A percentile compares a stretch with the other conserved stretches of the same genome.
Conservation (phyloP, 2,888 invertebrate species). For the Xylophagus ater region DNA sequence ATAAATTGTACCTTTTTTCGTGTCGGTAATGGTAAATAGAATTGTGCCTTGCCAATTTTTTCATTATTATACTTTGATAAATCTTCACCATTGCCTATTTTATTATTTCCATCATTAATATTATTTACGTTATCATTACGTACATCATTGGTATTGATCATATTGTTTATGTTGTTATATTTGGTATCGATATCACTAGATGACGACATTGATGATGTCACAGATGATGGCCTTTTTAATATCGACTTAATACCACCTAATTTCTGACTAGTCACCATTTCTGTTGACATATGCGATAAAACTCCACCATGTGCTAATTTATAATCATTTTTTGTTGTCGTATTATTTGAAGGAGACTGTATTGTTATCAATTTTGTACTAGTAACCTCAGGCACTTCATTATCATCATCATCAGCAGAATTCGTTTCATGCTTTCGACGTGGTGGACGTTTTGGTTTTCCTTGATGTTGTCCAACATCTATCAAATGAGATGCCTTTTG, state of each 20-base stretch:
- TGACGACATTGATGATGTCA: slow-evolving; percentile 35
- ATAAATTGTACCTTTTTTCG: slow-evolving; percentile 63
- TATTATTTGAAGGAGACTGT: not conserved
- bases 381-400: slow-evolving; percentile 2
- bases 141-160: slow-evolving; percentile 10
- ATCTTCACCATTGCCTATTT: slow-evolving; percentile 19
- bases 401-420: slow-evolving; percentile 7
- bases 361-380: not conserved
- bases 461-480: no score
- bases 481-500: no score
- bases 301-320: not conserved
- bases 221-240: slow-evolving; percentile 43
- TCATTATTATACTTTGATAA: slow-evolving; percentile 25
- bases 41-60: slow-evolving; percentile 37
- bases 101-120: slow-evolving; percentile 10
- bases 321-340: not conserved
- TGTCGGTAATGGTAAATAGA: slow-evolving; percentile 52
- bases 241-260: slow-evolving; percentile 44
- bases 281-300: not conserved
- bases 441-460: slow-evolving; percentile 33
- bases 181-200: slow-evolving; percentile 30
- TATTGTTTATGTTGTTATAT: slow-evolving; percentile 21
- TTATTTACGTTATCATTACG: slow-evolving; percentile 8
- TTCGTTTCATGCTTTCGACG: slow-evolving; percentile 25
- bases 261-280: slow-evolving; percentile 16